Evolutionary conservation across 2,888 invertebrate genomes (phyloP).

Genomic region (Sesia bembeciformis): DNA sequence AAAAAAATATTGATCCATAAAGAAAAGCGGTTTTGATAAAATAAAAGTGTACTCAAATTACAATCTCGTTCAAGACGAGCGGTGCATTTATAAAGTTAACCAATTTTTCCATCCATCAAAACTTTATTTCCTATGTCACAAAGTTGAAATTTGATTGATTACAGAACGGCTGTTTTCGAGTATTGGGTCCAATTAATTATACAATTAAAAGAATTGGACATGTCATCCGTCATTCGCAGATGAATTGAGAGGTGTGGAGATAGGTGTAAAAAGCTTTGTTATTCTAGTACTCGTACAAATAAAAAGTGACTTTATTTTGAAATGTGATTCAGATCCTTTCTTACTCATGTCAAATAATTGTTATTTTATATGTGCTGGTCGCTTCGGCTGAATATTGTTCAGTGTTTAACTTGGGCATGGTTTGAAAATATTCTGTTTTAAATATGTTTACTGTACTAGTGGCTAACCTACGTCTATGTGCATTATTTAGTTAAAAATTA

Average conservation of each 20-base stretch:
- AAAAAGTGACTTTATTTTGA: too few species aligned
- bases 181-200: slow-evolving; percentile 28
- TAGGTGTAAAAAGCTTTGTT: background rate
- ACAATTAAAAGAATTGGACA: slow-evolving; percentile 36
- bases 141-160: background rate
- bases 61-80: background rate
- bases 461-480: too few species aligned
- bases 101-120: too few species aligned
- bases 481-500: too few species aligned
- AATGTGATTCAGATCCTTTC: too few species aligned
- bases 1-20: too few species aligned
- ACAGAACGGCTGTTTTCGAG: background rate
- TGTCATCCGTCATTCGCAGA: slow-evolving; percentile 32
- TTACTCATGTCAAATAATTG: too few species aligned
- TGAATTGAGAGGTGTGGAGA: slow-evolving; percentile 4
- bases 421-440: too few species aligned
- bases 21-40: background rate
- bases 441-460: too few species aligned
- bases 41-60: background rate
- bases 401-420: too few species aligned
- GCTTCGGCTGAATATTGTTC: too few species aligned
- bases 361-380: too few species aligned
- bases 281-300: background rate
- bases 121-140: background rate
- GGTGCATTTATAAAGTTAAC: background rate